phyloP scores from a whole-genome alignment of 1,140 invertebrate genomes.

The Bombus picipes region DNA sequence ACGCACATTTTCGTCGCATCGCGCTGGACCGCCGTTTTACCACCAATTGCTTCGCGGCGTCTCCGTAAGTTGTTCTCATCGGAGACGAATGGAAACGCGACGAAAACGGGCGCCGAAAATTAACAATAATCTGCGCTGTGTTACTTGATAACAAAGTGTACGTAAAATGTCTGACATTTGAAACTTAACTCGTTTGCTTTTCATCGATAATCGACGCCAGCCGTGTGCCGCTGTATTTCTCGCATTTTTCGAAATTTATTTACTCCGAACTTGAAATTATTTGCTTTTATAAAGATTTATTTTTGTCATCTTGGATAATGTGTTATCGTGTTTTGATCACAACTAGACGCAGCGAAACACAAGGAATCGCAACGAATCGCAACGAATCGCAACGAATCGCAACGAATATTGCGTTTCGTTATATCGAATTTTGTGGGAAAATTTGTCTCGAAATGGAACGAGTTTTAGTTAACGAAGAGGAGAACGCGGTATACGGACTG shows the following conservation, averaged over 20 bases:
- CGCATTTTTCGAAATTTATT: not conserved
- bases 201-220: slow-evolving; percentile 5
- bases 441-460: no score
- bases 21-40: slow-evolving; percentile 35
- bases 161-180: slow-evolving; percentile 78
- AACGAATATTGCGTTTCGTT: no score
- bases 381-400: no score
- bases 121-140: slow-evolving; percentile 81
- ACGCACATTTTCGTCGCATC: slow-evolving; percentile 66
- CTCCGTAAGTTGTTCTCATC: slow-evolving; percentile 24
- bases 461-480: not conserved
- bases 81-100: slow-evolving; percentile 48
- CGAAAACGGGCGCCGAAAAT: slow-evolving; percentile 72
- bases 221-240: slow-evolving; percentile 15
- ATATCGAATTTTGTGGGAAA: no score
- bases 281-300: not conserved
- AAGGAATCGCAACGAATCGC: no score
- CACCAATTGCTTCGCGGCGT: slow-evolving; percentile 45
- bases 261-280: not conserved
- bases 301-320: no score
- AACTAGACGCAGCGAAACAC: no score
- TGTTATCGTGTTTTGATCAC: accelerated
- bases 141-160: slow-evolving; percentile 80
- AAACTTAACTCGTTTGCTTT: slow-evolving; percentile 75
- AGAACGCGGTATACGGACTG: not conserved